phyloP scores from a whole-genome alignment of 2,888 invertebrate species.

The Phortica magna region DNA sequence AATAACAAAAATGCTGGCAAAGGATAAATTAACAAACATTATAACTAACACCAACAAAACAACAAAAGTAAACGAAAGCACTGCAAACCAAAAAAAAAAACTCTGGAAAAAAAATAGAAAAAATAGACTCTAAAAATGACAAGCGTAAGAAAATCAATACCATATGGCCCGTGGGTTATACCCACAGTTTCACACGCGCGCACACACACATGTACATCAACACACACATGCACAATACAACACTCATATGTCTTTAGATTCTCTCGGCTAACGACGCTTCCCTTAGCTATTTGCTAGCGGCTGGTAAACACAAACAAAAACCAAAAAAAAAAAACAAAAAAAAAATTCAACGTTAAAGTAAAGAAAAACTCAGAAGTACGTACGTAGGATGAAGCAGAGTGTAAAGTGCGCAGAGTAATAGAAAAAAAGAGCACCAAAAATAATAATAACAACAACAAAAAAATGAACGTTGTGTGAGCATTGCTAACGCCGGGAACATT shows the following conservation, averaged over 20 bases:
- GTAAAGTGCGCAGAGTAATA: neutral
- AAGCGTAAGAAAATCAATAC: conserved; percentile 69
- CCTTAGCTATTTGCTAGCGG: neutral
- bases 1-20: conserved; percentile 54
- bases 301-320: conserved; percentile 11
- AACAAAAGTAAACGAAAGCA: conserved; percentile 41
- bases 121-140: conserved; percentile 35
- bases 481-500: conserved; percentile 5
- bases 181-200: conserved; percentile 40
- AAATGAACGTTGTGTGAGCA: neutral
- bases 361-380: conserved; percentile 12
- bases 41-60: conserved; percentile 55
- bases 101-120: conserved; percentile 23
- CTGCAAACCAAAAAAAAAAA: conserved; percentile 27
- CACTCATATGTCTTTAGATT: neutral
- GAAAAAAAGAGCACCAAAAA: conserved; percentile 1
- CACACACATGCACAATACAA: neutral
- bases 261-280: conserved; percentile 11
- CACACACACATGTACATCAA: neutral
- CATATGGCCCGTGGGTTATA: conserved; percentile 65
- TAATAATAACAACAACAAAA: neutral
- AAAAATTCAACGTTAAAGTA: neutral
- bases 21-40: conserved; percentile 65
- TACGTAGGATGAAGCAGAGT: conserved; percentile 23
- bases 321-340: neutral